A percentile compares a stretch with the other conserved stretches of the same genome.
phyloP scores from a whole-genome alignment of 2,888 invertebrate genomes.

The Syrista parreyssii region DNA sequence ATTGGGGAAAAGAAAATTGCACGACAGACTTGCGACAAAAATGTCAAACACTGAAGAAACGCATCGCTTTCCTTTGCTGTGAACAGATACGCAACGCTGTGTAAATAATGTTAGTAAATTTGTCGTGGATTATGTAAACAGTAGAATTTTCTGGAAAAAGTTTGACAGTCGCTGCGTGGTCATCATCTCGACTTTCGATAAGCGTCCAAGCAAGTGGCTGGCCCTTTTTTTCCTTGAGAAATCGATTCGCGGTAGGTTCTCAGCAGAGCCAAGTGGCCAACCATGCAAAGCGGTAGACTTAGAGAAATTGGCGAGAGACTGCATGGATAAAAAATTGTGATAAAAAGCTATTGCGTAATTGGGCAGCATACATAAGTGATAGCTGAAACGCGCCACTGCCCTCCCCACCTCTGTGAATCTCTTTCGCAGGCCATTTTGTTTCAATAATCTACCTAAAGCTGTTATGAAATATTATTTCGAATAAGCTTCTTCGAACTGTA shows the following conservation, averaged over 20 bases:
- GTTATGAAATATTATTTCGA: not conserved
- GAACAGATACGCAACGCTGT: not conserved
- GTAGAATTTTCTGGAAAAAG: not conserved
- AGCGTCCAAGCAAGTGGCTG: constrained; percentile 2
- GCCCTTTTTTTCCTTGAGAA: not conserved
- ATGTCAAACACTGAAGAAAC: not conserved
- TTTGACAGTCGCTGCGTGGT: not conserved
- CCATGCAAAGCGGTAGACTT: constrained; percentile 23
- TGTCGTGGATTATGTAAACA: not conserved
- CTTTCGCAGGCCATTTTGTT: not conserved
- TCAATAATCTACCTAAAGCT: too few species aligned
- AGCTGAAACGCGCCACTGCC: constrained; percentile 4
- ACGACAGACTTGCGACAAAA: not conserved
- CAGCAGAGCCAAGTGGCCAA: constrained; percentile 15
- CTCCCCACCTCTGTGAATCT: not conserved
- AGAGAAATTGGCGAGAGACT: constrained; percentile 33
- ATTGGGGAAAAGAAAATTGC: not conserved
- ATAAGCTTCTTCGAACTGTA: not conserved
- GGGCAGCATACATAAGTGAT: constrained; percentile 15
- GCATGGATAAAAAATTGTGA: constrained; percentile 21
- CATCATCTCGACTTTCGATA: not conserved
- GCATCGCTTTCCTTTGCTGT: not conserved
- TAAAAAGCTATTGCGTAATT: constrained; percentile 30
- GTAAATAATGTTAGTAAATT: not conserved
- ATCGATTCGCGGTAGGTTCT: constrained; percentile 3